Conservation (phyloP, 2,797 vertebrate species). For the Rhabdophis nuchalis region DNA sequence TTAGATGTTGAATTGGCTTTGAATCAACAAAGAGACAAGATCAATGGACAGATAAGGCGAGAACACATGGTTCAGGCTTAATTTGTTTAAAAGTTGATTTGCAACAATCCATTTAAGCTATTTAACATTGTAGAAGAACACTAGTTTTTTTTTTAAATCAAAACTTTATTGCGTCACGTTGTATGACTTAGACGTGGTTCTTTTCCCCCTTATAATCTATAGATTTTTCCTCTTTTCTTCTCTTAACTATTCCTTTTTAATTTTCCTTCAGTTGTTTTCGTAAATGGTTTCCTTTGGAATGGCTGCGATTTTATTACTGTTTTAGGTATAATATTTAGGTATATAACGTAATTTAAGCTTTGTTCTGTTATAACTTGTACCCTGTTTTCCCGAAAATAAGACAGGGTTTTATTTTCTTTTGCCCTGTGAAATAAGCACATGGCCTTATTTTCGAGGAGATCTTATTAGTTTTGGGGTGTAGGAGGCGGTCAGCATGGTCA, state of each 20-base stretch:
- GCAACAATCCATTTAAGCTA: background rate
- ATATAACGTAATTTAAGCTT: background rate
- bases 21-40: background rate
- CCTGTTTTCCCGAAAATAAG: too few species aligned
- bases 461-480: too few species aligned
- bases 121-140: background rate
- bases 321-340: background rate
- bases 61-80: background rate
- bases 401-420: too few species aligned
- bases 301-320: background rate
- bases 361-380: background rate
- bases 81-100: background rate
- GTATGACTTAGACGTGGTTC: background rate
- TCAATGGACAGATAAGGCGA: background rate
- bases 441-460: too few species aligned
- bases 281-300: background rate
- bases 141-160: background rate
- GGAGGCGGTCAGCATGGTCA: too few species aligned
- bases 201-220: background rate
- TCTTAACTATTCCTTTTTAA: background rate
- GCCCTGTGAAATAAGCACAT: too few species aligned
- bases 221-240: background rate
- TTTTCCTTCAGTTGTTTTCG: background rate
- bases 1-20: background rate
- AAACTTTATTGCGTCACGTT: background rate